Conservation (phyloP, 1,140 invertebrate species). For the Coelopa frigida region DNA sequence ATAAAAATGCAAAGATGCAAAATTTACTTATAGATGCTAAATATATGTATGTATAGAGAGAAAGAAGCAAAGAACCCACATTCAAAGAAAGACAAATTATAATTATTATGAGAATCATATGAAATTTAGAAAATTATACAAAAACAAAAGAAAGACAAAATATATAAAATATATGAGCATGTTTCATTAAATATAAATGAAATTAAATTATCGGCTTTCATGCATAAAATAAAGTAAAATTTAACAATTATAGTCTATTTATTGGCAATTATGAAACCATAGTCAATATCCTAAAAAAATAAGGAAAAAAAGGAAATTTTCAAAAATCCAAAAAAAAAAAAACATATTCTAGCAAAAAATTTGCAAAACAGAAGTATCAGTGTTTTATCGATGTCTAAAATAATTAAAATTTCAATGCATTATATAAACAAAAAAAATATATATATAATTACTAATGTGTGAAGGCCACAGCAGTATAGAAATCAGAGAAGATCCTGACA, state of each 20-base stretch:
- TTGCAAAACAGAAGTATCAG: background rate
- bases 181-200: background rate
- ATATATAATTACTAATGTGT: background rate
- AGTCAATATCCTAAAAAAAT: background rate
- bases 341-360: slow-evolving; percentile 1
- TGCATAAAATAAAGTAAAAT: too few species aligned
- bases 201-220: slow-evolving; percentile 8
- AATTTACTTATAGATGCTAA: too few species aligned
- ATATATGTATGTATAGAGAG: too few species aligned
- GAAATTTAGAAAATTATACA: background rate
- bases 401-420: slow-evolving; percentile 3
- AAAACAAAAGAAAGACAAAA: background rate
- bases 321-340: background rate
- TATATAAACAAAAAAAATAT: background rate
- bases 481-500: slow-evolving; percentile 1
- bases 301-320: too few species aligned
- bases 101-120: background rate
- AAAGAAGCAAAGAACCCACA: too few species aligned
- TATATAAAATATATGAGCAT: slow-evolving; percentile 2
- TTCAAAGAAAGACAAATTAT: too few species aligned
- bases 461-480: background rate
- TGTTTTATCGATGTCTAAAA: background rate
- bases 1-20: too few species aligned
- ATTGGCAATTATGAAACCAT: slow-evolving; percentile 1
- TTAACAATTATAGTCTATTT: too few species aligned